Evolutionary conservation across 1,140 invertebrate species (phyloP), one percentile per base, ranked within the genome.

Genomic region (Ostrea denselamellosa): DNA sequence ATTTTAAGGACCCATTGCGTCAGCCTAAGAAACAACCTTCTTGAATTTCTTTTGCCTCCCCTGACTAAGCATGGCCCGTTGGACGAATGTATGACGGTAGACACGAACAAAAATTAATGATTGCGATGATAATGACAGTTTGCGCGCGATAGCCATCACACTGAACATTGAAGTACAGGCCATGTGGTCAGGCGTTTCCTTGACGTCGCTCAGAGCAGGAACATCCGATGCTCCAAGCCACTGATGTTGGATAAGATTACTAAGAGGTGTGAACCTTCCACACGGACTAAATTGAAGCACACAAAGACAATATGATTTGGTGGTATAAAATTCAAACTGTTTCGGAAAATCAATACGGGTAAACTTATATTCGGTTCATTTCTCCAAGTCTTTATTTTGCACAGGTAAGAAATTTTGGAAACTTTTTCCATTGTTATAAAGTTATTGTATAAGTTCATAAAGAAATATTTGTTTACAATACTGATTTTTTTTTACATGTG

Each of bases 201-300:
- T 77, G 68, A 77, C 28, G 22, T 77, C 8, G 68, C 68, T 77
- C 25, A 28, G 68, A 77, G 68, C 68, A 25, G 22, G 25, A 28
- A 22, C 68, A 77, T 77, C 68, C 28, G 68, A 28, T 77, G 68
- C 68, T 77, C 28, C 25, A 77, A 77, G 68, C 68, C 14, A 77
- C 68, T 77, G 68, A 77, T 77, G 68, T 25, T 25, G 68, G 68
- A 77, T 77, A 77, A 77, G 68, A 77, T 77, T 34, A 77, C 68
- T 34, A 77, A 34, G 14, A 17, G 68, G 68, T 77, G 68, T 77
- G 28, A 77, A 77, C 68, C 68, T 10, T 25, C 28, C 22, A 14
- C 28, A 25, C 68, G 68, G 68, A 77, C 68, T 28, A 77, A 77
- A 77, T 77, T 77, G 68, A 77, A 77, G 34, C 25, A 77, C 68